Base-by-base conservation (phyloP, 1,140 invertebrate species). In the Hestina assimilis region DNA sequence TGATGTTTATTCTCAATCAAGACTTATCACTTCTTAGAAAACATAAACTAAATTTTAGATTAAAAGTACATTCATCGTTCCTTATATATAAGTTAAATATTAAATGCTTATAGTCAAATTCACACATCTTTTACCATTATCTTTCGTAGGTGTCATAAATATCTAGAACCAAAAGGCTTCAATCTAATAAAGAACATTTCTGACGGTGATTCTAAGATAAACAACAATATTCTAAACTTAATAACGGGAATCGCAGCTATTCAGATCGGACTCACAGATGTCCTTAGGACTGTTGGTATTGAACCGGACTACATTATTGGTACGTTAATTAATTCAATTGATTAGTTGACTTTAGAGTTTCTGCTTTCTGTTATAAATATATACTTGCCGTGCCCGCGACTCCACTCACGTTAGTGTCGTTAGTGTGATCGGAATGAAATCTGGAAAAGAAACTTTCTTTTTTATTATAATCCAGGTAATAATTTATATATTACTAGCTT, bases 221-320 rank as follows among this genome's bases (percentile, higher is more conserved):
- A 17, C 17, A 15, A 48, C 17, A 33, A 35, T 8, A 23, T 48
- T 9, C 4, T 45, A 26, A 21, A 45, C 42, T 26, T 12, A 11
- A 31, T 31, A 15, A 15, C 31, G 4, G 43, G 43, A 2, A 12
- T 31, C 7, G 43, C 43, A 26, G 51, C 61, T 11, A 24, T 63
- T 8, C 61, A 59, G 17, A 65, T 65, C 12, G 58, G 58, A 24
- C 43, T 60, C n/a, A 65, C 58, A 5, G 63, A 65, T 42, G 19
- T 65, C 12, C 24, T 65, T 0, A 38, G 14, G 8, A 58, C 59
- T 4, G 14, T 65, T 19, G 53, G 53, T 3, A 65, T 65, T 46
- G n/a, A 42, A 23, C 53, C 52, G 1, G 53, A 65, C 42, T 48
- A 28, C 6, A 51, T 59, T 3, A 42, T 55, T n/a, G 61, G 56